These are phyloP conservation scores for Helleia helle DNA, from an alignment of 2,888 invertebrate genomes.

Conservation along the genomic window DNA sequence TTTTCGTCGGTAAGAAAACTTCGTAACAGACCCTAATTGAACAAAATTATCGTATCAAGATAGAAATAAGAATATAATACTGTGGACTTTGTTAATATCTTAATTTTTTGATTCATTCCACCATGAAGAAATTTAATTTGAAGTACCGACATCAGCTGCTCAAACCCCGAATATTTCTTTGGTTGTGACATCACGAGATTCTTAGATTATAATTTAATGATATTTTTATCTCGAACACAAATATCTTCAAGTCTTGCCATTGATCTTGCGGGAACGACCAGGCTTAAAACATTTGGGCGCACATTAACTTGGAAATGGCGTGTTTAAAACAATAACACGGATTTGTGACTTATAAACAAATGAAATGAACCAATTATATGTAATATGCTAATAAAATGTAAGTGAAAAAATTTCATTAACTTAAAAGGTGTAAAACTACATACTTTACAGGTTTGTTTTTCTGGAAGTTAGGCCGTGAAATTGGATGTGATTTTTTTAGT, in stretches of 20 bases:
- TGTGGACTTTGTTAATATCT: conserved; percentile 25
- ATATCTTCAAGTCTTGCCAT: not conserved
- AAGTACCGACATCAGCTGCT: conserved; percentile 57
- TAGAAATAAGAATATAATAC: not conserved
- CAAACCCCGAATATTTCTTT: conserved; percentile 18
- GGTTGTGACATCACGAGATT: conserved; percentile 10
- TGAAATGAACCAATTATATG: conserved; percentile 4
- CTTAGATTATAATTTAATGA: conserved; percentile 6
- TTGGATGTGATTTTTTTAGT: too few relatives aligned
- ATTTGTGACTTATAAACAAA: not conserved
- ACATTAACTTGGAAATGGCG: not conserved
- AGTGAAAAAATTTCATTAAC: too few relatives aligned
- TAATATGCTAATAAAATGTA: conserved; percentile 4
- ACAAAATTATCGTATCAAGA: too few relatives aligned
- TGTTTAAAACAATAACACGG: conserved; percentile 2
- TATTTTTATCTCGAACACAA: conserved; percentile 1
- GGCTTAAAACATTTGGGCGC: too few relatives aligned
- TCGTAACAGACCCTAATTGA: too few relatives aligned
- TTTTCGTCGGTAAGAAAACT: too few relatives aligned
- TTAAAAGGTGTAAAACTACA: too few relatives aligned
- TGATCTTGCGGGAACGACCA: too few relatives aligned
- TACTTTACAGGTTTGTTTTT: too few relatives aligned
- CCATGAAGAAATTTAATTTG: conserved; percentile 65
- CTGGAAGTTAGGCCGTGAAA: too few relatives aligned
- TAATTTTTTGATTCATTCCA: conserved; percentile 60